Conservation (phyloP, 2,797 vertebrate species). For the Somateria mollissima region DNA sequence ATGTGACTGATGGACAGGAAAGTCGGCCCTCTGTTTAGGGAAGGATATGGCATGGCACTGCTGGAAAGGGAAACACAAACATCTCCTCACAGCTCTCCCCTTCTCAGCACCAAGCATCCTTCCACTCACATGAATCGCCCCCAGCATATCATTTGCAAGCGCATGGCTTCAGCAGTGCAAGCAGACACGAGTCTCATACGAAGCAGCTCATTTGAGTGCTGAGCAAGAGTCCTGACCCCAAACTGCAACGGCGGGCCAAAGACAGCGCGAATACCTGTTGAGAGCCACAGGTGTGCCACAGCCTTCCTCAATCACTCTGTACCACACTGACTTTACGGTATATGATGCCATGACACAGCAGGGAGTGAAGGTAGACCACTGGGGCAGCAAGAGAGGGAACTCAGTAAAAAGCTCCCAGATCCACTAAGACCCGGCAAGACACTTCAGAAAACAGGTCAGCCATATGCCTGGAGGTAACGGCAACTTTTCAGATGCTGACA, state of each 20-base stretch:
- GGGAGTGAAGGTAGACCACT: rapidly evolving
- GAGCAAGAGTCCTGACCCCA: background rate
- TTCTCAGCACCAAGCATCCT: background rate
- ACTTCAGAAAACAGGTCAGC: background rate
- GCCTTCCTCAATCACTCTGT: background rate
- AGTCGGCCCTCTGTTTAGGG: background rate
- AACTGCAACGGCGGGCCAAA: background rate
- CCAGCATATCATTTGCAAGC: background rate
- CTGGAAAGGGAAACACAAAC: background rate
- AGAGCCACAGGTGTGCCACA: background rate
- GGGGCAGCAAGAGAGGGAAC: background rate
- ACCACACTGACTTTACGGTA: rapidly evolving
- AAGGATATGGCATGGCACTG: background rate
- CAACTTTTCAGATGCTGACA: background rate
- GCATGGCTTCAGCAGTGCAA: rapidly evolving
- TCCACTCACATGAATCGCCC: background rate
- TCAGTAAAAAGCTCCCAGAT: background rate
- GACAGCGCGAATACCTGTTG: rapidly evolving
- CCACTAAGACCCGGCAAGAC: background rate
- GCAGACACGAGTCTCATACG: rapidly evolving
- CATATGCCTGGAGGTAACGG: background rate
- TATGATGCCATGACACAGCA: rapidly evolving
- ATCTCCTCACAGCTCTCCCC: background rate
- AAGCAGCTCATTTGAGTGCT: background rate
- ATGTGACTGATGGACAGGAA: background rate